Percentiles rank a stretch among this genome's conserved stretches.
phyloP scores from a whole-genome alignment of 2,888 invertebrate species.

The Platypus cylindrus region DNA sequence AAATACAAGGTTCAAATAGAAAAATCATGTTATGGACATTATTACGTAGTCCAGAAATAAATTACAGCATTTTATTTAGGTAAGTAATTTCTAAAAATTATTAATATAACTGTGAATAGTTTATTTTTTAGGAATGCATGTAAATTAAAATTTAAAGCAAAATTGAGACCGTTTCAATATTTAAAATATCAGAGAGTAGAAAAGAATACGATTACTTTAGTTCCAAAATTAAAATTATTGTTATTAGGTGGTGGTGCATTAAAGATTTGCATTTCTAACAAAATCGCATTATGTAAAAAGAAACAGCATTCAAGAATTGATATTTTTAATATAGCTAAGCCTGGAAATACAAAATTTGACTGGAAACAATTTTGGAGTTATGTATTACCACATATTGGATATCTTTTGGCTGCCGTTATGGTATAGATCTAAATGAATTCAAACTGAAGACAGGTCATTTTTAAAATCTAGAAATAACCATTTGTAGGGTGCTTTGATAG shows the following conservation, averaged over 20 bases:
- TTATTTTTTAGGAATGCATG: no score
- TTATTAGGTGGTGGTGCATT: conserved; percentile 18
- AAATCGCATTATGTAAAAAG: conserved; percentile 25
- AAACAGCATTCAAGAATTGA: conserved; percentile 27
- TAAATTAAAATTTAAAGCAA: no score
- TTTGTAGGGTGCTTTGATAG: conserved; percentile 73
- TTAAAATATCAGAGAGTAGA: no score
- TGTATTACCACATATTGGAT: conserved; percentile 62
- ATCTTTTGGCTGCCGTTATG: conserved; percentile 61
- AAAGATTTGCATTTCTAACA: conserved; percentile 18
- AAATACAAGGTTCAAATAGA: no score
- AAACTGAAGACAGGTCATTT: no score
- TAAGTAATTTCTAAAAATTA: no score
- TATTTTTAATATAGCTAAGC: conserved; percentile 27
- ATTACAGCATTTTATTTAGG: no score
- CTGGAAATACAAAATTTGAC: conserved; percentile 54
- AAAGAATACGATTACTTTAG: background rate
- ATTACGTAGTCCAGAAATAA: no score
- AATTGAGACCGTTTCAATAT: no score
- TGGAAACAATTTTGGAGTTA: conserved; percentile 65
- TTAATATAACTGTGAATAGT: no score
- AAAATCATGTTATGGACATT: no score
- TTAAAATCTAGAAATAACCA: background rate
- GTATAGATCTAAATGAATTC: conserved; percentile 41
- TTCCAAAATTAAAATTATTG: conserved; percentile 16